phyloP scores from a whole-genome alignment of 1,140 invertebrate genomes.

The Acromyrmex heyeri region DNA sequence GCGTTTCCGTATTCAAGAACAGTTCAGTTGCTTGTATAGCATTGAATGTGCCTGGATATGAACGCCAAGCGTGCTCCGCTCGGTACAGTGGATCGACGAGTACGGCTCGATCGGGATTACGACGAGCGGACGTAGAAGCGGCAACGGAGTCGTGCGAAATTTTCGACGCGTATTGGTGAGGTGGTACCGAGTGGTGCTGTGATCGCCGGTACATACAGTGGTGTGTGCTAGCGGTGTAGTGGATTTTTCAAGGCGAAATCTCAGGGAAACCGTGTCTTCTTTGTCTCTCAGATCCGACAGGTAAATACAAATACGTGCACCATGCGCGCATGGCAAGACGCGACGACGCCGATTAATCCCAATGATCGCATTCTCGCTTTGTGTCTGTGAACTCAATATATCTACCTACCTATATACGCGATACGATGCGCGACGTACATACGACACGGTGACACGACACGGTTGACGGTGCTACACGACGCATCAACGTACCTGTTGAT shows the following conservation, averaged over 20 bases:
- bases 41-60: constrained; percentile 24
- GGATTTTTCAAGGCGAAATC: constrained; percentile 59
- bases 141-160: constrained; percentile 11
- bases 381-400: background rate
- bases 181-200: constrained; percentile 47
- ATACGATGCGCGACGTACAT: background rate
- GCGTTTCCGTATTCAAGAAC: background rate
- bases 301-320: constrained; percentile 33
- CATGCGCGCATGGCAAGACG: background rate
- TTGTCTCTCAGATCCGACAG: background rate
- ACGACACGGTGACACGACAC: background rate
- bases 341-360: background rate
- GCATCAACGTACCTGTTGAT: constrained; percentile 52
- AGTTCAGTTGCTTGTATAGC: background rate
- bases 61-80: background rate
- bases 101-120: background rate
- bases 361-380: constrained; percentile 3
- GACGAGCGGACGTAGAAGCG: constrained; percentile 11
- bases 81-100: constrained; percentile 12
- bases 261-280: constrained; percentile 12
- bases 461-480: background rate
- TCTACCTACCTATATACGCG: too few relatives aligned
- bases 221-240: constrained; percentile 8
- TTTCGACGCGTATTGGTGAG: constrained; percentile 44
- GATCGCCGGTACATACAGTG: background rate